Evolutionary conservation across 2,113 vertebrate genomes (phyloP), one percentile per base, ranked within the genome.

Genomic region (Calidris pygmaea): DNA sequence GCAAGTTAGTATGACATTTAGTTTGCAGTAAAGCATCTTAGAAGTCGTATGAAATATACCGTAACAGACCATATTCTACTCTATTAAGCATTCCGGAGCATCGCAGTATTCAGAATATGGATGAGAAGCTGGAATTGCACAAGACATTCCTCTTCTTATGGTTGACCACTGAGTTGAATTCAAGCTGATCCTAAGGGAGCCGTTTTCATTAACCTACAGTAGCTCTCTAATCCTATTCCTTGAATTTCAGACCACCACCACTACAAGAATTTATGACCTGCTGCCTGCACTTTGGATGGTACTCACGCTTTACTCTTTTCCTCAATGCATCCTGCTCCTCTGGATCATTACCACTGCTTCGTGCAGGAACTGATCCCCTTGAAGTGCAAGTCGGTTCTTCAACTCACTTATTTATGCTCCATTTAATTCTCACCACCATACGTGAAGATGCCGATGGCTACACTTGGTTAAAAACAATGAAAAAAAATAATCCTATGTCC

Each of bases 151-250:
- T 89, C 66, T 32, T 89, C 62, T 87, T 95, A 95, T 0, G 14
- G 93, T 50, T 95, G 96, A 95, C 96, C 96, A 95, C 77, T 56
- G 87, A 92, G 91, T 79, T 94, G 91, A 92, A 95, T 89, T 96
- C 89, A 95, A 93, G 91, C 91, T 93, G 91, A 95, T 96, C 84
- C 78, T 91, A 89, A 96, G 87, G 89, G 87, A 96, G 50, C 67
- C 1, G 7, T 96, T 96, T 96, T 93, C 93, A 96, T 96, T 96
- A 96, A 91, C 91, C 95, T 91, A 73, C 91, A 85, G 86, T 89
- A 91, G 77, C 77, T 91, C 59, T 93, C 89, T 95, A 94, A 95
- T 96, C 74, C 87, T 87, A 80, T 89, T 87, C 89, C 91, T 67
- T 94, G 94, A 91, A 87, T 95, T 95, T 95, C 96, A 96, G 94